Base-by-base conservation (phyloP, 2,113 vertebrate species). In the Fulica atra region DNA sequence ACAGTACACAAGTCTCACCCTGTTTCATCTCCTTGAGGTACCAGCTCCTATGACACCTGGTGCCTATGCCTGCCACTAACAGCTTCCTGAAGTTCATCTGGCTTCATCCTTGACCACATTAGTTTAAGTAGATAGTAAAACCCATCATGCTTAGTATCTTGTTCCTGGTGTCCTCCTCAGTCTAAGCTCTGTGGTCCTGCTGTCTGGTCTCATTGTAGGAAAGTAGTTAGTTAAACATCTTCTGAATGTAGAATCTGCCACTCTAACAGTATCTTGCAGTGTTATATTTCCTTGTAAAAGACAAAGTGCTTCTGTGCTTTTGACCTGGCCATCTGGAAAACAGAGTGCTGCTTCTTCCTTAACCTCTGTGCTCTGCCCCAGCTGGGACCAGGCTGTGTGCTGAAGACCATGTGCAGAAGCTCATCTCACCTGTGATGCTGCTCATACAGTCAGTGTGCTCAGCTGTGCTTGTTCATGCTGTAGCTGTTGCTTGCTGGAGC, bases 401-500 rank as follows among this genome's bases (percentile, higher is more conserved):
- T 15, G 16, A 63, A 25, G 46, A 25, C n/a, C 29, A 6, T 12
- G 3, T 1, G 0, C 33, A 12, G 17, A 15, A 19, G 33, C 36
- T 51, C 33, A 6, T 29, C 61, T 23, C 24, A 13, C 16, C 44
- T 3, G 31, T 9, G 69, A 4, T 11, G 0, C 44, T 11, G 38
- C 38, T 38, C 1, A 0, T 9, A 4, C 9, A 10, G 44, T 6
- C 60, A 10, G 1, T 4, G 9, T 8, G n/a, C 46, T 13, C 46
- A 14, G n/a, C 7, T 19, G 13, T 13, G 20, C 71, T 14, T 14
- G 7, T 16, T 53, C 16, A 0, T 23, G 25, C 64, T 20, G 5
- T 16, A 31, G 44, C 12, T 33, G 21, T 24, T 16, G 9, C 26
- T 59, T 26, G 33, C 53, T 59, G 21, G 15, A 38, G 53, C 36